Conservation (phyloP, 2,888 invertebrate species). For the Fragum sueziense region DNA sequence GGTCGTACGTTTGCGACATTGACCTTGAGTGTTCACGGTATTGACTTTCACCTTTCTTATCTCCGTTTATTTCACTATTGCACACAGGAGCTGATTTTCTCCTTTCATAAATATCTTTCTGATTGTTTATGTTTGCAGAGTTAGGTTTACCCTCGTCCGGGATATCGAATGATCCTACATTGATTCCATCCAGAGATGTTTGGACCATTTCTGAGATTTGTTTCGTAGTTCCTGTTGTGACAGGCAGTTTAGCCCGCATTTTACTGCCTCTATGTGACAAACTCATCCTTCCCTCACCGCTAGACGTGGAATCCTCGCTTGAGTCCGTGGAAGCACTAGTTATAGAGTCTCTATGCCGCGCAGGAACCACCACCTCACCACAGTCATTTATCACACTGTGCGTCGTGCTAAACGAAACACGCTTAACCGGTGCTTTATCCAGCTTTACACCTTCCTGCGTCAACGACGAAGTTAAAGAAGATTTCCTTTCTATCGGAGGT, state of each 20-base stretch:
- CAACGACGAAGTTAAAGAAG: constrained; percentile 59
- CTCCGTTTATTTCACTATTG: constrained; percentile 47
- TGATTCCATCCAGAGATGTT: constrained; percentile 69
- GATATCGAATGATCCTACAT: constrained; percentile 60
- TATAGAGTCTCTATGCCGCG: constrained; percentile 76
- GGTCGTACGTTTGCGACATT: constrained; percentile 53
- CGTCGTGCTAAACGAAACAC: constrained; percentile 78
- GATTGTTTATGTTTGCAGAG: constrained; percentile 49
- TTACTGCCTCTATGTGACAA: constrained; percentile 70
- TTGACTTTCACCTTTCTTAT: constrained; percentile 58
- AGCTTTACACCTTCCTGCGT: constrained; percentile 47
- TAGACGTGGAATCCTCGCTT: constrained; percentile 77
- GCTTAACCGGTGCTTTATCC: constrained; percentile 74
- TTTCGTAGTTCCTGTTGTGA: constrained; percentile 77
- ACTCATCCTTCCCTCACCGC: constrained; percentile 72
- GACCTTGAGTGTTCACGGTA: constrained; percentile 50
- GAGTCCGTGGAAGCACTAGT: constrained; percentile 78
- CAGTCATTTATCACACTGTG: constrained; percentile 75
- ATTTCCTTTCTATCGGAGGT: constrained; percentile 52
- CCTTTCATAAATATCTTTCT: constrained; percentile 57
- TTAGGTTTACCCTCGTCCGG: constrained; percentile 64
- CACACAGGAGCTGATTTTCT: constrained; percentile 65
- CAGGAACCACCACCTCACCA: constrained; percentile 67
- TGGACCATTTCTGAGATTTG: constrained; percentile 78
- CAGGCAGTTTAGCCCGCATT: constrained; percentile 74